Conservation (phyloP, 2,888 invertebrate species). For the Ophraella communa region DNA sequence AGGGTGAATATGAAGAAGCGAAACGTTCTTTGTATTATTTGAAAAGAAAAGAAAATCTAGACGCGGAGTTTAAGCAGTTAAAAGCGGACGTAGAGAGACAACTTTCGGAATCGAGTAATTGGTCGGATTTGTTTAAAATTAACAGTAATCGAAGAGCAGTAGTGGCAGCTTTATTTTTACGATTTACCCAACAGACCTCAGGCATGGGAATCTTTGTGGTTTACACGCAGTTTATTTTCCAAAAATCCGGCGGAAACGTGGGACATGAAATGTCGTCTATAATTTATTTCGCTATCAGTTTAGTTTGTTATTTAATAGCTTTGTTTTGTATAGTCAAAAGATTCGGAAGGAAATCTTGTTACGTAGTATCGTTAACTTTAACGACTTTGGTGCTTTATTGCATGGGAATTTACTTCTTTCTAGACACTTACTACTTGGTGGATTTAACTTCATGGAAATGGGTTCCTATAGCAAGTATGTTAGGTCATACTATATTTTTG, state of each 20-base stretch:
- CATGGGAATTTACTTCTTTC: conserved; percentile 46
- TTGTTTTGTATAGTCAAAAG: conserved; percentile 45
- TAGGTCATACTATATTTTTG: conserved; percentile 29
- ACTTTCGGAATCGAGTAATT: conserved; percentile 51
- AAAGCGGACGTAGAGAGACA: conserved; percentile 49
- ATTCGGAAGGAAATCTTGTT: conserved; percentile 47
- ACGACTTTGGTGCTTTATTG: conserved; percentile 42
- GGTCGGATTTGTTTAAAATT: conserved; percentile 49
- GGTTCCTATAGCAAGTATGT: conserved; percentile 49
- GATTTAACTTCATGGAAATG: conserved; percentile 42
- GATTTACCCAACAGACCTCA: conserved; percentile 49
- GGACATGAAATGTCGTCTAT: conserved; percentile 49
- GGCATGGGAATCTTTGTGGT: conserved; percentile 48
- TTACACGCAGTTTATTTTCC: conserved; percentile 52
- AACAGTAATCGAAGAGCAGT: conserved; percentile 49
- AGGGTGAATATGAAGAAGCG: conserved; percentile 44
- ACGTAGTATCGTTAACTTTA: conserved; percentile 45
- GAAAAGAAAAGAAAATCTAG: conserved; percentile 43
- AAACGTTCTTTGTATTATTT: conserved; percentile 43
- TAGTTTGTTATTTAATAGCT: conserved; percentile 35
- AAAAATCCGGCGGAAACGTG: conserved; percentile 50
- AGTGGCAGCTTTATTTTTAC: conserved; percentile 45
- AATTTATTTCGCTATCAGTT: conserved; percentile 41
- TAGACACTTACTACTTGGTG: conserved; percentile 37
- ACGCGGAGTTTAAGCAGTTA: conserved; percentile 44